phyloP scores from a whole-genome alignment of 53 echinoderm and acorn worm species.

The Stichopus horrens region DNA sequence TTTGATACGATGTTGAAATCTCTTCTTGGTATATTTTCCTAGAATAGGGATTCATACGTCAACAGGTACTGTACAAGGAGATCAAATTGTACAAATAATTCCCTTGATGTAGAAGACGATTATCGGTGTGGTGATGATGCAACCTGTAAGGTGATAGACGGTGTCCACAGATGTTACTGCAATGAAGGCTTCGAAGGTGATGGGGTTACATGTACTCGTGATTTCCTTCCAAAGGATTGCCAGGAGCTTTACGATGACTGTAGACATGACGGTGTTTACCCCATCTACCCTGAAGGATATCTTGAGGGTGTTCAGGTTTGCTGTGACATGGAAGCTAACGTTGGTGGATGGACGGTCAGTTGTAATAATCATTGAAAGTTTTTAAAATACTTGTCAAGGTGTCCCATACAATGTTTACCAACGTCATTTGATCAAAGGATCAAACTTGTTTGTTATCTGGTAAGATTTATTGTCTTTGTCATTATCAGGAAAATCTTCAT shows the following conservation, averaged over 20 bases:
- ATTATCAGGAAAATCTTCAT: too few species aligned
- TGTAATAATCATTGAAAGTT: background rate
- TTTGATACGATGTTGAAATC: too few species aligned
- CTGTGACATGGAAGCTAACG: background rate
- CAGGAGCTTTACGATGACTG: background rate
- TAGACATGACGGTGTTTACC: background rate
- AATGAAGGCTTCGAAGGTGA: conserved; percentile 71
- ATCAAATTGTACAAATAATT: background rate
- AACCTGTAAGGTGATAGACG: conserved; percentile 49
- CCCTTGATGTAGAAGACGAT: background rate
- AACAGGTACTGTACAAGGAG: background rate
- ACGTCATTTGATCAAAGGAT: too few species aligned
- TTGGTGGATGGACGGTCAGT: background rate
- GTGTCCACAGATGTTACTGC: conserved; percentile 56
- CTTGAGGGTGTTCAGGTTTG: background rate
- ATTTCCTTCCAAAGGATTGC: background rate
- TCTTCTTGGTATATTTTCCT: background rate
- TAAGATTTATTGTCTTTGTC: too few species aligned
- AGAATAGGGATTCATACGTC: background rate
- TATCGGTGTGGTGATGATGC: conserved; percentile 56
- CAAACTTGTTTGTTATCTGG: too few species aligned
- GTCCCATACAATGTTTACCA: too few species aligned
- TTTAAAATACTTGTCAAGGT: too few species aligned
- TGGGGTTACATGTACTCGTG: conserved; percentile 60
- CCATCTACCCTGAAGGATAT: background rate